Percentiles rank a stretch among this genome's conserved stretches.
phyloP scores from a whole-genome alignment of 2,797 vertebrate species.

The Coranthus polyacanthus region DNA sequence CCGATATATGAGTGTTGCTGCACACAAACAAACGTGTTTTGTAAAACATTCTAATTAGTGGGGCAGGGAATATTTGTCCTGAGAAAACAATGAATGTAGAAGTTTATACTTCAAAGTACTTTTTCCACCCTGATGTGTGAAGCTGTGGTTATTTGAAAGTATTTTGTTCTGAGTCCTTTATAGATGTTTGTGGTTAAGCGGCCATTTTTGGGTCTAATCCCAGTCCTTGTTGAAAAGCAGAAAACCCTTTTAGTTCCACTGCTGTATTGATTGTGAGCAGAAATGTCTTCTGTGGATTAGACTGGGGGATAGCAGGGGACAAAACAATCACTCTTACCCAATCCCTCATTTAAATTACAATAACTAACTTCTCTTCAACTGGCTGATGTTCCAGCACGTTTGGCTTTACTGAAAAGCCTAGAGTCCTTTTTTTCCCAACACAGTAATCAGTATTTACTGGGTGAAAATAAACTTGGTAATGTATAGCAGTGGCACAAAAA shows the following conservation, averaged over 20 bases:
- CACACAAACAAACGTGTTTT: background rate
- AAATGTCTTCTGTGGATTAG: slow-evolving; percentile 49
- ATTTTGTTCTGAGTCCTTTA: slow-evolving; percentile 8
- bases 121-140: background rate
- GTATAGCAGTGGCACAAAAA: background rate
- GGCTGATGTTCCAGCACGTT: slow-evolving; percentile 33
- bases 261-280: slow-evolving; percentile 25
- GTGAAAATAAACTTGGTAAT: slow-evolving; percentile 12
- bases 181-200: slow-evolving; percentile 26
- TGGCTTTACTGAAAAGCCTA: slow-evolving; percentile 1
- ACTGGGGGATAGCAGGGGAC: slow-evolving; percentile 18
- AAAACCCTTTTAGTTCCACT: slow-evolving; percentile 55
- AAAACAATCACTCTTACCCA: slow-evolving; percentile 35
- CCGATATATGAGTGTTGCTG: background rate
- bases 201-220: slow-evolving; percentile 35
- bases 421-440: slow-evolving; percentile 9
- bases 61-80: slow-evolving; percentile 1
- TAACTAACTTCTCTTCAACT: slow-evolving; percentile 22
- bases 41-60: background rate
- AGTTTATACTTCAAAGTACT: slow-evolving; percentile 2
- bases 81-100: slow-evolving; percentile 5
- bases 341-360: slow-evolving; percentile 52
- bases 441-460: background rate
- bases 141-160: slow-evolving; percentile 3
- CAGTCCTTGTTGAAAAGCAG: slow-evolving; percentile 32